Conservation (phyloP, 2,113 vertebrate genomes). For the Todiramphus saurophagus region DNA sequence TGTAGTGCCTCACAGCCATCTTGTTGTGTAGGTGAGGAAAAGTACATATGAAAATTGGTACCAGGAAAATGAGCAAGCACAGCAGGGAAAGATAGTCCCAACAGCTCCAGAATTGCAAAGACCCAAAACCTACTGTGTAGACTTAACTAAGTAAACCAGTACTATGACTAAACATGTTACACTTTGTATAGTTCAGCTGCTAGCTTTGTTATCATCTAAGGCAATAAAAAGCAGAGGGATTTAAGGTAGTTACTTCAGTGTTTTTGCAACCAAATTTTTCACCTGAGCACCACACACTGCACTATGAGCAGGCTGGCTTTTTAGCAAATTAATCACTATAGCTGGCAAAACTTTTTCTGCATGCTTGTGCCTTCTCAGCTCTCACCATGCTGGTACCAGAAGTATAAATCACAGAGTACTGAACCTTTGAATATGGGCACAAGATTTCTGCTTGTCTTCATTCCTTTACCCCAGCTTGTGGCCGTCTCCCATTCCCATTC, state of each 20-base stretch:
- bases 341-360: neutral
- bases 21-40: fast-evolving
- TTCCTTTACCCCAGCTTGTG: fast-evolving
- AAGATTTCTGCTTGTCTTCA: neutral
- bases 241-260: neutral
- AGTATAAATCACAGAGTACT: neutral
- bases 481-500: neutral
- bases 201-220: neutral
- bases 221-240: neutral
- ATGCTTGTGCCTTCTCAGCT: fast-evolving
- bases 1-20: neutral
- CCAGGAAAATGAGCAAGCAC: neutral
- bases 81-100: neutral
- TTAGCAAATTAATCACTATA: neutral
- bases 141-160: neutral
- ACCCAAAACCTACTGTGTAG: neutral
- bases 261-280: neutral
- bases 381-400: neutral
- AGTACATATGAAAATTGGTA: neutral
- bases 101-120: neutral
- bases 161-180: neutral
- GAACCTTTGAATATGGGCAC: neutral
- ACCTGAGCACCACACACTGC: neutral
- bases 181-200: neutral
- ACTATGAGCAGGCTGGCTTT: neutral